Percentiles rank a stretch among this genome's conserved stretches.
phyloP scores from a whole-genome alignment of 2,113 vertebrate species.

The Malaclemys terrapin region DNA sequence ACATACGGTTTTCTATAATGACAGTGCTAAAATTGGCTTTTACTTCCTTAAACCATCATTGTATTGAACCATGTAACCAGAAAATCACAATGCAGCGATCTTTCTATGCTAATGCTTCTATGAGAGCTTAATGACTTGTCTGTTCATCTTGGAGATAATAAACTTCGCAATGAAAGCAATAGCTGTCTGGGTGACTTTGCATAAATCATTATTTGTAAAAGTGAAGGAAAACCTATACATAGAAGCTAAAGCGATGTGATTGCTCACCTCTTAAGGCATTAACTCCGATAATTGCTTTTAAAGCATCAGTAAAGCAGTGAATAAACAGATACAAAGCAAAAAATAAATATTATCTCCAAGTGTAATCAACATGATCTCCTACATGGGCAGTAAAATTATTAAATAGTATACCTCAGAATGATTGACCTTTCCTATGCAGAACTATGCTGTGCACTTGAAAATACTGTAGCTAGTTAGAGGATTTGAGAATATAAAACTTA shows the following conservation, averaged over 20 bases:
- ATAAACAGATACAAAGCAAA: slow-evolving; percentile 59
- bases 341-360: slow-evolving; percentile 59
- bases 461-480: background rate
- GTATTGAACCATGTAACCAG: slow-evolving; percentile 82
- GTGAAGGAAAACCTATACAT: slow-evolving; percentile 77
- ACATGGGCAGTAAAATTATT: slow-evolving; percentile 46
- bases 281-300: slow-evolving; percentile 57
- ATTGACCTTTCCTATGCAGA: slow-evolving; percentile 34
- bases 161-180: slow-evolving; percentile 77
- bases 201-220: slow-evolving; percentile 83
- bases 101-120: slow-evolving; percentile 77
- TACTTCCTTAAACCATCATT: slow-evolving; percentile 78
- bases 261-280: slow-evolving; percentile 65
- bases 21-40: slow-evolving; percentile 77
- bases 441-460: background rate
- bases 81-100: slow-evolving; percentile 82
- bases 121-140: slow-evolving; percentile 79
- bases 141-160: slow-evolving; percentile 82
- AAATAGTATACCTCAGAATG: slow-evolving; percentile 42
- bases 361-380: slow-evolving; percentile 61
- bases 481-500: background rate
- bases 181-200: slow-evolving; percentile 77
- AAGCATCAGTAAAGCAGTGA: slow-evolving; percentile 39
- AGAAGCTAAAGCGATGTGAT: slow-evolving; percentile 44
- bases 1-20: slow-evolving; percentile 63